Evolutionary conservation across 1,140 invertebrate genomes (phyloP).

Genomic region (Drosophila tristis): DNA sequence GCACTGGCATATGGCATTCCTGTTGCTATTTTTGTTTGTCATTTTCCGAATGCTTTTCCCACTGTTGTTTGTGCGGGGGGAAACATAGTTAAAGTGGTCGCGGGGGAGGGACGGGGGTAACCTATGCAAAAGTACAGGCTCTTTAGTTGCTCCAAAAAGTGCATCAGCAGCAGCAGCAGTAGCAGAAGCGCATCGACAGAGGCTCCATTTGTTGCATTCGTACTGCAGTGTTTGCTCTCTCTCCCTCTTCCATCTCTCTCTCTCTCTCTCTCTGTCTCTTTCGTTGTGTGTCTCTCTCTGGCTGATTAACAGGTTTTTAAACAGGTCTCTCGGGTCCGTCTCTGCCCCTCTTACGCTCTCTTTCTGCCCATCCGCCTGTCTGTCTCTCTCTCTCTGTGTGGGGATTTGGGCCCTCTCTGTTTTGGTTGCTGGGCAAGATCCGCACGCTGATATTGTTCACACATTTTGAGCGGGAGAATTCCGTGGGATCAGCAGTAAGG

Average conservation of each 20-base stretch:
- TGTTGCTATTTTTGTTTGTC: constrained; percentile 62
- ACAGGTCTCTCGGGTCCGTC: constrained; percentile 67
- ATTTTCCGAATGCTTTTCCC: constrained; percentile 56
- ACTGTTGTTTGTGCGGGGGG: constrained; percentile 16
- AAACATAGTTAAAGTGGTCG: background rate
- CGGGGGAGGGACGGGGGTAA: background rate
- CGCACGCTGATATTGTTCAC: constrained; percentile 77
- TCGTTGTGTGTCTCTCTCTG: constrained; percentile 31
- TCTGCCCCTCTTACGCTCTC: constrained; percentile 10
- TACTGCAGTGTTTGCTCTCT: constrained; percentile 23
- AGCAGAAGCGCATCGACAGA: too few relatives aligned
- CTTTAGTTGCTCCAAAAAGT: constrained; percentile 49
- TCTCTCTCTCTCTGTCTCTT: constrained; percentile 1
- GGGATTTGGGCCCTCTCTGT: constrained; percentile 21
- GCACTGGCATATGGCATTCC: constrained; percentile 33
- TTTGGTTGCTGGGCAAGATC: constrained; percentile 71
- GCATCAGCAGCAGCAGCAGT: constrained; percentile 16
- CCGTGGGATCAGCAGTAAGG: constrained; percentile 39
- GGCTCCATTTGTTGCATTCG: constrained; percentile 2
- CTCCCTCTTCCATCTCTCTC: background rate
- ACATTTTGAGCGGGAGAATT: constrained; percentile 67
- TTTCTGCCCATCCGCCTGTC: constrained; percentile 3
- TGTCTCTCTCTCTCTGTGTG: constrained; percentile 2
- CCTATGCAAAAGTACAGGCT: constrained; percentile 55
- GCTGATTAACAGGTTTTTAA: constrained; percentile 76